Evolutionary conservation across 2,888 invertebrate species (phyloP), one percentile per base, ranked within the genome.

Genomic region (Horisme vitalbata): DNA sequence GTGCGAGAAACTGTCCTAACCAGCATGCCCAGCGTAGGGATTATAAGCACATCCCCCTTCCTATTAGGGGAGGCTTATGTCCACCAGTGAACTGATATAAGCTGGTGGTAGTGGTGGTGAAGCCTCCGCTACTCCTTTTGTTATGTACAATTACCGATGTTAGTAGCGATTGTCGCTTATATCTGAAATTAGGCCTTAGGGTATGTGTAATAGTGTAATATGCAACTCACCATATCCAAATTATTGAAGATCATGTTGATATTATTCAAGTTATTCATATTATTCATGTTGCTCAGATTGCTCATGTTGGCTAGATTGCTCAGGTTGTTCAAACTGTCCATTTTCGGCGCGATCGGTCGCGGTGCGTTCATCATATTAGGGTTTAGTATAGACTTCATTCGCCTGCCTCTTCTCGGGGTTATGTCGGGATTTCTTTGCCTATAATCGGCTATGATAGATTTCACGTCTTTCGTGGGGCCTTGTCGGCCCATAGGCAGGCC

Each of bases 371-470:
- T 81, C 73, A 86, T 86, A 50, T 77, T 86, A 0, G 86, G 88
- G 41, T 90, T 90, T 10, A 90, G 52, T 49, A 90, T 79, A 0
- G 91, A 88, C 65, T 93, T 92, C 77, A 93, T 91, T 33, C 93
- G 78, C 14, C 93, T 85, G 3, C 93, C 93, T 59, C 94, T 90
- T 57, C 94, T 80, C 0, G 95, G 95, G 0, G 94, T 92, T 3
- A 92, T 85, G 57, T 95, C 95, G 0, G 95, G 94, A 78, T 95
- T 94, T 56, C 94, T 89, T 55, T 94, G 93, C 56, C 95, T 91
- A 68, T 95, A 95, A 71, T 95, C 95, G 0, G 95, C 95, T 65
- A 95, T 95, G 43, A 96, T 94, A 3, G 95, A 94, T 70, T 95
- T 93, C 0, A 96, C 95, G 72, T 96, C 95, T 47, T 95, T 92